These are phyloP conservation scores for Misgurnus anguillicaudatus DNA, from an alignment of 2,113 vertebrate species.

Conservation along the genomic window DNA sequence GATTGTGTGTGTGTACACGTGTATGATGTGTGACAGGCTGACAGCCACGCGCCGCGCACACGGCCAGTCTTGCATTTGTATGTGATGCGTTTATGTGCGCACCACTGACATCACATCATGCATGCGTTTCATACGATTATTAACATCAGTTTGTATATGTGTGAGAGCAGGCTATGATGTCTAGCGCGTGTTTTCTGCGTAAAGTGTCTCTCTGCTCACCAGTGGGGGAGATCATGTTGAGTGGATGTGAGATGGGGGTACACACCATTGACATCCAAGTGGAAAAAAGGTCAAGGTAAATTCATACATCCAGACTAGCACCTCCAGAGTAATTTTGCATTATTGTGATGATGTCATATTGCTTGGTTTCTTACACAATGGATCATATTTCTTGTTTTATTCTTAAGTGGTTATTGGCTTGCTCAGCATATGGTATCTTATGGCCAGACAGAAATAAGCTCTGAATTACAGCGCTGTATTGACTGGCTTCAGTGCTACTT, in stretches of 20 bases:
- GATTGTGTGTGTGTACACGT: neutral
- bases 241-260: slow-evolving; percentile 47
- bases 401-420: neutral
- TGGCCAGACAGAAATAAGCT: slow-evolving; percentile 13
- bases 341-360: too few relatives aligned
- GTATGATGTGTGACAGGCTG: neutral
- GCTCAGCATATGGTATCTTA: neutral
- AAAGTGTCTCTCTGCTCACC: slow-evolving; percentile 35
- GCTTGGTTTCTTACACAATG: neutral
- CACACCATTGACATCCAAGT: slow-evolving; percentile 44
- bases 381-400: neutral
- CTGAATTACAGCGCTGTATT: slow-evolving; percentile 44
- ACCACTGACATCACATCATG: too few relatives aligned
- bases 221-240: slow-evolving; percentile 44
- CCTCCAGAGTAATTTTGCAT: too few relatives aligned
- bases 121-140: neutral
- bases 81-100: too few relatives aligned
- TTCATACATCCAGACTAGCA: neutral
- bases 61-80: too few relatives aligned
- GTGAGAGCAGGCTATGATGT: slow-evolving; percentile 21
- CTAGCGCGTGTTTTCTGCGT: slow-evolving; percentile 39
- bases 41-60: too few relatives aligned
- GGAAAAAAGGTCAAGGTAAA: neutral
- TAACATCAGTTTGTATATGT: neutral
- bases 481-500: slow-evolving; percentile 50